phyloP scores from a whole-genome alignment of 2,888 invertebrate genomes.

The Eristalis intricaria region DNA sequence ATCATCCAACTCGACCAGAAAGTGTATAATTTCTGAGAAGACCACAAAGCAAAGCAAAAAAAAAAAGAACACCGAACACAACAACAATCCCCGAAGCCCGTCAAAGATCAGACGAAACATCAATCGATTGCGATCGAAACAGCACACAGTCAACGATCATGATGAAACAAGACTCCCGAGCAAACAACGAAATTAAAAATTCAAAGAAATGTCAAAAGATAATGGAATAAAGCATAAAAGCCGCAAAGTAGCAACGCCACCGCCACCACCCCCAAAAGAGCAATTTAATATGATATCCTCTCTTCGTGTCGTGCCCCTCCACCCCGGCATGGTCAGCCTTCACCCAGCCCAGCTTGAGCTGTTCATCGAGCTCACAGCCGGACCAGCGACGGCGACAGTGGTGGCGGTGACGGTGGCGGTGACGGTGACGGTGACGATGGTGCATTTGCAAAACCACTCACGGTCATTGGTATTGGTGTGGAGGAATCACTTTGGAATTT shows the following conservation, averaged over 20 bases:
- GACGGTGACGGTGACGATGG: background rate
- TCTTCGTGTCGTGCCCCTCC: too few relatives aligned
- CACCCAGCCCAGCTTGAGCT: background rate
- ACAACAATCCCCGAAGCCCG: slow-evolving; percentile 5
- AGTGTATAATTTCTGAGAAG: slow-evolving; percentile 43
- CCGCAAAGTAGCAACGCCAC: slow-evolving; percentile 67
- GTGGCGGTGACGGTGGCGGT: too few relatives aligned
- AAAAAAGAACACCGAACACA: background rate
- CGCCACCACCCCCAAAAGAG: slow-evolving; percentile 38
- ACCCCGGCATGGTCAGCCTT: background rate
- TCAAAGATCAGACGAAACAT: slow-evolving; percentile 55
- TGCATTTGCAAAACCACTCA: background rate
- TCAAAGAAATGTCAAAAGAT: slow-evolving; percentile 72
- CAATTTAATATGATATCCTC: slow-evolving; percentile 42
- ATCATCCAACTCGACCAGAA: slow-evolving; percentile 18
- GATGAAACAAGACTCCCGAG: slow-evolving; percentile 65
- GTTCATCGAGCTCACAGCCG: background rate
- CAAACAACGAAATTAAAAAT: slow-evolving; percentile 71
- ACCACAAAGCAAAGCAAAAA: slow-evolving; percentile 12
- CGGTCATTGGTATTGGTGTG: slow-evolving; percentile 11
- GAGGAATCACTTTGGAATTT: slow-evolving; percentile 54
- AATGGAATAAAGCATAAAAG: slow-evolving; percentile 72
- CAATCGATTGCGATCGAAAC: slow-evolving; percentile 68
- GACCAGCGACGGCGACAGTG: background rate
- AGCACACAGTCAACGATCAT: slow-evolving; percentile 42